Base-by-base conservation (phyloP, 2,797 vertebrate genomes). In the Thripadectes ignobilis region DNA sequence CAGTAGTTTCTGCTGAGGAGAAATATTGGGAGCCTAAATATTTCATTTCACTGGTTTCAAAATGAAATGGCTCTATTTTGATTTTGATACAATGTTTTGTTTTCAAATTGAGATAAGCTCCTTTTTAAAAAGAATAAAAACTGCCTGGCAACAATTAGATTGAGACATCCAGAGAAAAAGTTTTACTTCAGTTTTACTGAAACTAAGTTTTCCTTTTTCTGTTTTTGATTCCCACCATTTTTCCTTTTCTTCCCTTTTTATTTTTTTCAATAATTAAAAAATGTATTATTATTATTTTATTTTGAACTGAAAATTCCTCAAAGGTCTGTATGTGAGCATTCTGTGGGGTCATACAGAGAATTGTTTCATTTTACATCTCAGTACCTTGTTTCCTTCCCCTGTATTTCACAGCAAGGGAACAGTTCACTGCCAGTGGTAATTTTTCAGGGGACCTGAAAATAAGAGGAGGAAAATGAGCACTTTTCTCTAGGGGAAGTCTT, bases 71-170 rank as follows among this genome's bases (percentile, higher is more conserved):
- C 14, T 93, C 20, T 14, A 51, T 76, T 93, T 94, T 95, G 69
- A 78, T 93, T 95, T 84, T 79, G 83, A 93, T 81, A 80, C 27
- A 57, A 46, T 89, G 45, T 87, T 97, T 96, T 92, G 81, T 93
- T 96, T 95, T 85, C 52, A 82, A 92, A 96, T 87, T 57, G 34
- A 89, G 45, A 49, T 79, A 49, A 71, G 22, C 26, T 93, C 29
- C 59, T 36, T 85, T 88, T 77, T 78, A 88, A 10, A 78, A 67
- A 58, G 26, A 22, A 41, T 76, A 52, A 93, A 92, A 88, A 30
- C 49, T 82, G 73, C 41, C 39, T 76, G 62, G 58, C 58, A 90
- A 76, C 55, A 86, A 38, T 79, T 66, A 24, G 17, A 24, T 17
- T 74, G 34, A 78, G 66, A 55, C 36, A 78, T 68, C 11, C 14